phyloP scores from a whole-genome alignment of 2,113 vertebrate genomes.

The Rattus norvegicus region GRCr8 NC_086027.1:64453501-64454000 shows the following conservation, averaged over 20 bases:
- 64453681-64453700: background rate
- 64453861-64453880: background rate
- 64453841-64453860: background rate
- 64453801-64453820: background rate
- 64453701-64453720: background rate
- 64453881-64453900: background rate
- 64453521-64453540: background rate
- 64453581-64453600: background rate
- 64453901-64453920: background rate
- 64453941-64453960: background rate
- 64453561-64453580: background rate
- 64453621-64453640: background rate
- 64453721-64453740: background rate
- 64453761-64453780: background rate
- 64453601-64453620: background rate
- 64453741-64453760: background rate
- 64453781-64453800: background rate
- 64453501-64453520: background rate
- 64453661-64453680: constrained; percentile 9
- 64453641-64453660: background rate
- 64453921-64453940: background rate
- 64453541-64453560: background rate
- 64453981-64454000: background rate
- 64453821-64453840: background rate
- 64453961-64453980: background rate